Base-by-base conservation (phyloP, 2,797 vertebrate genomes). In the Galago senegalensis region DNA sequence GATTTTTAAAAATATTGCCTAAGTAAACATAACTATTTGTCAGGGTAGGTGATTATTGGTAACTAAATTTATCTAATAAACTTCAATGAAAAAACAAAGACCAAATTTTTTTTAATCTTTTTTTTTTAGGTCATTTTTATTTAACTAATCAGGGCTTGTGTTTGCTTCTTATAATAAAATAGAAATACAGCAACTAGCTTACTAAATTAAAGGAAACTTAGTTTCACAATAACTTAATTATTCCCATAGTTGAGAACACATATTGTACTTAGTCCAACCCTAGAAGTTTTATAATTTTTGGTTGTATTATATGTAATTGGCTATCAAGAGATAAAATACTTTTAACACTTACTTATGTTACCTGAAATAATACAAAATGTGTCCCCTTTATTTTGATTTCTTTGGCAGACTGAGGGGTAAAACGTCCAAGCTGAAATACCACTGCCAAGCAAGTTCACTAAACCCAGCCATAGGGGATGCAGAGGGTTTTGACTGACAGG, bases 391-490 rank as follows among this genome's bases (percentile, higher is more conserved):
- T 37, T 93, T 87, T 75, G 34, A 84, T 60, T 95, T 90, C 53
- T 73, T 94, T 80, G 87, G 31, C 85, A 87, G 65, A 89, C 49
- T 92, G 31, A 70, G 43, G 73, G 46, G 13, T 61, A 58, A 37
- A 13, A 18, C 10, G 0, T 75, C 91, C 70, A 89, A 65, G 83
- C 4, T 87, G 89, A 95, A 92, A 37, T 91, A 67, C 98, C 97
- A 99, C 67, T 94, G 95, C 93, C 98, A 94, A 75, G 85, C 9
- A 43, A 99, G 98, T 97, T 99, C 98, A 91, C 85, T 94, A 98
- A 99, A 99, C 82, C 99, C 98, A 97, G 99, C 98, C 53, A 99
- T 98, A 76, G 98, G 97, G 0, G 97, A 96, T 94, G 98, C 89
- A 95, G 98, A 97, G 97, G 98, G 93, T 98, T 98, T 97, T 2